Conservation (phyloP, 2,113 vertebrate genomes). For the Ptilonorhynchus violaceus region DNA sequence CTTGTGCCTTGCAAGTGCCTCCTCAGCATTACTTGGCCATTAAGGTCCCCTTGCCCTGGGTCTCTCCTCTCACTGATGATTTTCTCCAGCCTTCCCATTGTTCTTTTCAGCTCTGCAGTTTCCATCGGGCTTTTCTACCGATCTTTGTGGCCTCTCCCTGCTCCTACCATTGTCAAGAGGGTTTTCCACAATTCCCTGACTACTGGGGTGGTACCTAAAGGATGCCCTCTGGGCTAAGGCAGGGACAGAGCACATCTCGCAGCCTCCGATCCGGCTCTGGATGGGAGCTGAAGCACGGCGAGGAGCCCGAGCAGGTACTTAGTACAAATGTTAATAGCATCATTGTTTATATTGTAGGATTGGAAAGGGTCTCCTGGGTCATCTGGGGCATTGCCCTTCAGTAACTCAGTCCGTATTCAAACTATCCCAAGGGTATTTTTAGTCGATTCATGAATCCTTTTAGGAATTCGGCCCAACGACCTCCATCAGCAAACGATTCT, state of each 20-base stretch:
- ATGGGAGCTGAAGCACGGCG: fast-evolving
- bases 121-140: not conserved
- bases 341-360: constrained; percentile 64
- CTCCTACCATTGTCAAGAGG: not conserved
- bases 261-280: not conserved
- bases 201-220: not conserved
- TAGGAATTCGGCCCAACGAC: constrained; percentile 42
- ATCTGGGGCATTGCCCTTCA: constrained; percentile 61
- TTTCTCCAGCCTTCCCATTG: not conserved
- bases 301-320: constrained; percentile 37
- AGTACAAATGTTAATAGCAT: constrained; percentile 50
- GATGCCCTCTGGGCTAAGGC: not conserved
- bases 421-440: constrained; percentile 57
- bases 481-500: constrained; percentile 37
- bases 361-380: constrained; percentile 64
- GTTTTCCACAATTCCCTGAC: not conserved
- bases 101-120: not conserved
- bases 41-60: not conserved
- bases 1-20: not conserved
- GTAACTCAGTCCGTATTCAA: constrained; percentile 56
- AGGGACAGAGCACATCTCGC: not conserved
- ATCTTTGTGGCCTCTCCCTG: not conserved
- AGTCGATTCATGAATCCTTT: constrained; percentile 57
- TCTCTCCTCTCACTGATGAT: not conserved
- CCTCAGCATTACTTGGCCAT: not conserved